phyloP scores from a whole-genome alignment of 2,888 invertebrate species.

The Lochmaea capreae region DNA sequence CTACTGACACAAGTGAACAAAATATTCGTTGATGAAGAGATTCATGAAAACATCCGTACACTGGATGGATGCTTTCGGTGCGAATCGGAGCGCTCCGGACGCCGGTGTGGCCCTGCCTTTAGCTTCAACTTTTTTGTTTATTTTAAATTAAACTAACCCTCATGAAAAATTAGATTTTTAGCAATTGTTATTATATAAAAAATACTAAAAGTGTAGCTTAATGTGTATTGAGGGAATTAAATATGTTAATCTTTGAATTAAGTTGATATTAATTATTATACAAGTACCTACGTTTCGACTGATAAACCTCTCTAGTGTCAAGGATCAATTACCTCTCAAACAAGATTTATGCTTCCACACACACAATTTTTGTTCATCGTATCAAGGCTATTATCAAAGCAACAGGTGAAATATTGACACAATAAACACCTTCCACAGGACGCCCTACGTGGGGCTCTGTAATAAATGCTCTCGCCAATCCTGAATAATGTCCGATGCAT shows the following conservation, averaged over 20 bases:
- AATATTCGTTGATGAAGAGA: no score
- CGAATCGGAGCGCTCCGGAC: no score
- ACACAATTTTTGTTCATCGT: slow-evolving; percentile 18
- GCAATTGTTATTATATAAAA: no score
- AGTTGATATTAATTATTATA: neutral
- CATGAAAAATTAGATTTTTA: no score
- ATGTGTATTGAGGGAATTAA: neutral
- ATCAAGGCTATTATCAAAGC: slow-evolving; percentile 29
- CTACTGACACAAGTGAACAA: no score
- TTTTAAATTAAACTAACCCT: no score
- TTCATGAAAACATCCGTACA: no score
- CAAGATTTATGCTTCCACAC: slow-evolving; percentile 22
- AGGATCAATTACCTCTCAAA: slow-evolving; percentile 31
- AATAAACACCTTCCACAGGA: slow-evolving; percentile 33
- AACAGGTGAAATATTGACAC: slow-evolving; percentile 37
- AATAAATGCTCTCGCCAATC: slow-evolving; percentile 36
- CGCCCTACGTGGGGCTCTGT: slow-evolving; percentile 35
- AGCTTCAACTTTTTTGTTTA: no score
- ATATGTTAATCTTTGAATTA: neutral
- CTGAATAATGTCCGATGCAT: slow-evolving; percentile 38
- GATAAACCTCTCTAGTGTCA: slow-evolving; percentile 10
- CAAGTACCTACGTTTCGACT: neutral
- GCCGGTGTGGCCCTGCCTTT: no score
- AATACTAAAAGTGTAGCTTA: neutral
- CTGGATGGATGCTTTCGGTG: no score